Conservation (phyloP, 2,113 vertebrate species). For the Phalacrocorax brasilianus region DNA sequence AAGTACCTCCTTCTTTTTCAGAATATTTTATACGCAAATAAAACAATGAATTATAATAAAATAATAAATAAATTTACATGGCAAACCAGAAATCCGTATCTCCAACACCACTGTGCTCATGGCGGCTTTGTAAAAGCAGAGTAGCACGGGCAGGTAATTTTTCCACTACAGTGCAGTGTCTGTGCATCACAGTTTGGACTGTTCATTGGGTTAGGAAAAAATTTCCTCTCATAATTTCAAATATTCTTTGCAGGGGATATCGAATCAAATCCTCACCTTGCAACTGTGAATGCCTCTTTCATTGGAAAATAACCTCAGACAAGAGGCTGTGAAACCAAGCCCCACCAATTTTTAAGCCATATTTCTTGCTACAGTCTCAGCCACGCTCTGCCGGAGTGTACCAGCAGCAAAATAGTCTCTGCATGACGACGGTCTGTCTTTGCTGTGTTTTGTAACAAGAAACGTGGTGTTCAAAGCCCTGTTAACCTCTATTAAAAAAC, state of each 20-base stretch:
- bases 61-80: not conserved
- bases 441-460: not conserved
- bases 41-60: too few relatives aligned
- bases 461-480: not conserved
- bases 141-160: accelerated
- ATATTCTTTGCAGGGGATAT: not conserved
- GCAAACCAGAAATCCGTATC: not conserved
- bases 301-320: not conserved
- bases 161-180: not conserved
- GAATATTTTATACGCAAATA: not conserved
- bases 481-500: not conserved
- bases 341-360: not conserved
- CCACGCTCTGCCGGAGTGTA: not conserved
- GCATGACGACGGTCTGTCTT: not conserved
- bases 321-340: not conserved
- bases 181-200: accelerated
- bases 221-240: not conserved
- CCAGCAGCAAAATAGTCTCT: not conserved
- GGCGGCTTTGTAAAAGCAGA: not conserved
- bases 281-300: not conserved
- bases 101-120: accelerated
- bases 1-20: not conserved
- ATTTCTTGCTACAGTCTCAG: not conserved
- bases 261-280: not conserved
- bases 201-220: not conserved